Conservation (phyloP, 2,797 vertebrate species). For the Pangasius mekongensis region DNA sequence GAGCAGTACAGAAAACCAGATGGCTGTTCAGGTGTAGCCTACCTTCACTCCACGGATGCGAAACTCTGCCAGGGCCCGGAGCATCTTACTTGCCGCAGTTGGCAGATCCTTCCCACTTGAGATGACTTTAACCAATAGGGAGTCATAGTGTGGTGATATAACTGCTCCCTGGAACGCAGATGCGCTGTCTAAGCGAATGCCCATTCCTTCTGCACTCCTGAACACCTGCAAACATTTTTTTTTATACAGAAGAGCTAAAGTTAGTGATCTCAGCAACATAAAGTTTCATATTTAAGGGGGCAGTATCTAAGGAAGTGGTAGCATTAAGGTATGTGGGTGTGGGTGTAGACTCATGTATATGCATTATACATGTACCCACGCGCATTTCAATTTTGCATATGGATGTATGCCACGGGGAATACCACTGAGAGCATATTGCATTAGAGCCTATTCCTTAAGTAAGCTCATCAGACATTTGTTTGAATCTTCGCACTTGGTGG, state of each 20-base stretch:
- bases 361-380: neutral
- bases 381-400: neutral
- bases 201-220: conserved; percentile 93
- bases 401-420: neutral
- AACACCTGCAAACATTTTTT: conserved; percentile 81
- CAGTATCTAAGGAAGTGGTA: neutral
- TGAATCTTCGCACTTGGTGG: neutral
- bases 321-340: neutral
- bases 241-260: neutral
- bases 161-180: conserved; percentile 92
- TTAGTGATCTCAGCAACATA: conserved; percentile 21
- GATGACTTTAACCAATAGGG: conserved; percentile 94
- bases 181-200: conserved; percentile 91
- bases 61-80: conserved; percentile 90
- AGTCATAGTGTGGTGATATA: conserved; percentile 95
- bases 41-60: conserved; percentile 94
- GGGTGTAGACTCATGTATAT: neutral
- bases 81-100: conserved; percentile 89
- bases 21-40: conserved; percentile 22
- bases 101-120: conserved; percentile 90
- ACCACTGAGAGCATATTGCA: neutral
- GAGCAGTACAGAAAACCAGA: neutral
- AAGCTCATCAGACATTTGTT: neutral
- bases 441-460: too few relatives aligned
- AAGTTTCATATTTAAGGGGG: neutral